Evolutionary conservation across 1,140 invertebrate genomes (phyloP), one percentile per base, ranked within the genome.

Genomic region (Drosophila pandora): DNA sequence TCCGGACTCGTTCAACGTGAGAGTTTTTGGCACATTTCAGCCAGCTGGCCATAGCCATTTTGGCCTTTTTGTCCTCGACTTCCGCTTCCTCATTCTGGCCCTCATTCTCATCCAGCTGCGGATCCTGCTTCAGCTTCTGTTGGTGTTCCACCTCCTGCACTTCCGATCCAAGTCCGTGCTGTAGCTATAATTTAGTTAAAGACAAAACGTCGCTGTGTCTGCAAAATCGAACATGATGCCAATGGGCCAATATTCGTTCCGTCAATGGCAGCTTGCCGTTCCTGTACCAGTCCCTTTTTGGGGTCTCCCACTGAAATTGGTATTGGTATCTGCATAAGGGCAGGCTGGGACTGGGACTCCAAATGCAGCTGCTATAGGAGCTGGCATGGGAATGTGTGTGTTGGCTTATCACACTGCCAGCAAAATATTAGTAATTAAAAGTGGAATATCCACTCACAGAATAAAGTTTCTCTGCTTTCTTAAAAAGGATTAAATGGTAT

Each of bases 181-280:
- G 61, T 82, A 64, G 74, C 82, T 83, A 89, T 88, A 88, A 88
- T 89, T 88, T 89, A 74, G 84, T 88, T 88, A 88, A 80, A 83
- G 84, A 77, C 84, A 77, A 75, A 88, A 88, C 84, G 79, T 79
- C 78, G 67, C 71, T 63, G 70, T 88, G 83, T 72, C 83, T 88
- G 83, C 79, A 89, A 80, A 89, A 79, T 77, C 65, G 83, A 84
- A 89, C 84, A 88, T 76, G 76, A 82, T 84, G 79, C 81, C 82
- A 80, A 74, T 85, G 65, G 78, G 77, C 82, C 81, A 85, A 85
- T 85, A 72, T 72, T 79, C 75, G 49, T 67, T 74, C 67, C 78
- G 61, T 69, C 62, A 64, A 87, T 78, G 77, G 60, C 57, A 62
- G 45, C 65, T 23, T 68, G 67, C 67, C 68, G 32, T 41, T 48